Conservation (phyloP, 1,140 invertebrate genomes). For the Pseudomyrmex pallidus region DNA sequence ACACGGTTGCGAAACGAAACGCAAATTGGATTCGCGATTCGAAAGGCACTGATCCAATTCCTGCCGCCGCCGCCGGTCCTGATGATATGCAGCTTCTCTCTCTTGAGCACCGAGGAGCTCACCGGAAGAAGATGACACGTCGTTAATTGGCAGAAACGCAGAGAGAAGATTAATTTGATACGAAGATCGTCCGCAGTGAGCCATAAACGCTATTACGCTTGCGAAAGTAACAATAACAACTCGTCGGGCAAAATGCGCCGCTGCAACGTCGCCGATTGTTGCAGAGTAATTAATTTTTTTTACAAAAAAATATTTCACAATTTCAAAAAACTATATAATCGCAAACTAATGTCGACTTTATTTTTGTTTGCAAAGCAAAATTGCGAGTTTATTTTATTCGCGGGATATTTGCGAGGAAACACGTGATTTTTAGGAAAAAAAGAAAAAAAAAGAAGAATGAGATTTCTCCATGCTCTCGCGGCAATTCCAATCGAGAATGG, state of each 20-base stretch:
- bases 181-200: background rate
- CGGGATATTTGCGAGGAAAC: no score
- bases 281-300: no score
- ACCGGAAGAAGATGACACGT: background rate
- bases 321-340: no score
- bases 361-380: no score
- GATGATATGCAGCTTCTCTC: constrained; percentile 29
- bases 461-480: no score
- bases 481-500: background rate
- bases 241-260: no score
- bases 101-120: background rate
- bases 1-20: constrained; percentile 20
- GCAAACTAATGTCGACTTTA: no score
- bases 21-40: constrained; percentile 43
- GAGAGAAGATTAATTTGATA: constrained; percentile 24
- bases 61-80: background rate
- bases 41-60: constrained; percentile 24
- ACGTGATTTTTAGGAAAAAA: no score
- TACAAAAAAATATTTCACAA: no score
- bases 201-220: background rate
- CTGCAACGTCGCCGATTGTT: no score
- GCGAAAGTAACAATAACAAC: no score
- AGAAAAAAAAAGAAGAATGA: no score
- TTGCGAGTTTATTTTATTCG: background rate
- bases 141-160: constrained; percentile 40